Evolutionary conservation across 1,140 invertebrate species (phyloP), one percentile per base, ranked within the genome.

Genomic region (Pantala flavescens): DNA sequence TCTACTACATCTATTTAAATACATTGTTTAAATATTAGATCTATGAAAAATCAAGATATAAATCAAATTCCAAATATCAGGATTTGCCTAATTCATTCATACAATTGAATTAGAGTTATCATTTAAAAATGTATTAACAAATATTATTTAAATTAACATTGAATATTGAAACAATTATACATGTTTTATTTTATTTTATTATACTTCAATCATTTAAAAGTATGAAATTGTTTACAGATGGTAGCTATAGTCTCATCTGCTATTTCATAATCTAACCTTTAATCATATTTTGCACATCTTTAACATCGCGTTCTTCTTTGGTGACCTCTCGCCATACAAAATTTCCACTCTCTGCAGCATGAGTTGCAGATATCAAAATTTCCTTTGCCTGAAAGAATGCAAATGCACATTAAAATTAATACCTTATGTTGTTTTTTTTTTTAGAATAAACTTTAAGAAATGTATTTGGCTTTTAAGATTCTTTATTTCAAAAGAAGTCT

Each of bases 31-130:
- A 23, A 10, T 36, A 14, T 43, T 24, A 36, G 43, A 36, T 24
- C 24, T 16, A 73, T 36, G 24, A 21, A 21, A 43, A 73, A 55
- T 72, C 12, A 23, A 55, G 19, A 23, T 28, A 12, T 28, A 43
- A 71, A 24, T 43, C 24, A 9, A 71, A 12, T 77, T 74, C 28
- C 72, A 21, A 70, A 23, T 28, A 24, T 70, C 73, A 42, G 43
- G 42, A 77, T 77, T 71, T 78, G 81, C 80, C 12, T 76, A 79
- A 74, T 74, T 80, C n/a, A n/a, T n/a, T n/a, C n/a, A n/a, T n/a
- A n/a, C n/a, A n/a, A n/a, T n/a, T n/a, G n/a, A n/a, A n/a, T n/a
- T n/a, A n/a, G n/a, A n/a, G n/a, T n/a, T n/a, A n/a, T n/a, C n/a
- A n/a, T n/a, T n/a, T n/a, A n/a, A n/a, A n/a, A n/a, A n/a, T n/a